These are phyloP conservation scores for Acleris holmiana DNA, from an alignment of 2,888 invertebrate genomes.

Conservation along the genomic window DNA sequence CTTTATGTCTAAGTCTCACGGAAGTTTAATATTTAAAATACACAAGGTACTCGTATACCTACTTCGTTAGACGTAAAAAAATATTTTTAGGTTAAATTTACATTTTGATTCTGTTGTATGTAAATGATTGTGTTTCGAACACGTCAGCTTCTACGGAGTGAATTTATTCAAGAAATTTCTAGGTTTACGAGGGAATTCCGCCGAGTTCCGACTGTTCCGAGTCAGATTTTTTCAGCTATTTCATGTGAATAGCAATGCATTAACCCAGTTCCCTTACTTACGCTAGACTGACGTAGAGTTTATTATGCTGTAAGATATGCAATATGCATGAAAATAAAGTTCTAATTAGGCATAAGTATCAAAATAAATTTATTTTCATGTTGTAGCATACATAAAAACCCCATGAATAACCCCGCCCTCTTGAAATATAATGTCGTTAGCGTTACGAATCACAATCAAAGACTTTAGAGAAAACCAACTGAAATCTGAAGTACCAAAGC, in stretches of 20 bases:
- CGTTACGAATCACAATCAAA: too few relatives aligned
- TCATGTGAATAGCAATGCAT: constrained; percentile 51
- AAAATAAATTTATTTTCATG: too few relatives aligned
- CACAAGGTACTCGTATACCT: too few relatives aligned
- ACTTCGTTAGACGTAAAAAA: too few relatives aligned
- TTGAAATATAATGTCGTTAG: too few relatives aligned
- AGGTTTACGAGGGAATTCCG: constrained; percentile 54
- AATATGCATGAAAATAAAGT: constrained; percentile 9
- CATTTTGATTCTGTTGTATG: constrained; percentile 12
- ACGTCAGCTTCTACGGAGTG: constrained; percentile 35
- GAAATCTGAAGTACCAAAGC: too few relatives aligned
- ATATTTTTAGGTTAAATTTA: background rate
- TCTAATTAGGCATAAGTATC: background rate
- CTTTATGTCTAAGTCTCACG: too few relatives aligned
- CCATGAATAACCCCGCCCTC: too few relatives aligned
- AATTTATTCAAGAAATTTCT: constrained; percentile 58
- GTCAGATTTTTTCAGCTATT: constrained; percentile 50
- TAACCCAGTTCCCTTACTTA: constrained; percentile 60
- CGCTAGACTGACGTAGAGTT: background rate
- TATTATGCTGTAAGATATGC: constrained; percentile 2
- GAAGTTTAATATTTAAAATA: too few relatives aligned
- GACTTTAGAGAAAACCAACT: too few relatives aligned
- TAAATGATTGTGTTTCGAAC: constrained; percentile 15
- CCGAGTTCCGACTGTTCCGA: constrained; percentile 50
- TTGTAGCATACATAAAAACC: too few relatives aligned